phyloP scores from a whole-genome alignment of 2,888 invertebrate species.

The Homarus gammarus region DNA sequence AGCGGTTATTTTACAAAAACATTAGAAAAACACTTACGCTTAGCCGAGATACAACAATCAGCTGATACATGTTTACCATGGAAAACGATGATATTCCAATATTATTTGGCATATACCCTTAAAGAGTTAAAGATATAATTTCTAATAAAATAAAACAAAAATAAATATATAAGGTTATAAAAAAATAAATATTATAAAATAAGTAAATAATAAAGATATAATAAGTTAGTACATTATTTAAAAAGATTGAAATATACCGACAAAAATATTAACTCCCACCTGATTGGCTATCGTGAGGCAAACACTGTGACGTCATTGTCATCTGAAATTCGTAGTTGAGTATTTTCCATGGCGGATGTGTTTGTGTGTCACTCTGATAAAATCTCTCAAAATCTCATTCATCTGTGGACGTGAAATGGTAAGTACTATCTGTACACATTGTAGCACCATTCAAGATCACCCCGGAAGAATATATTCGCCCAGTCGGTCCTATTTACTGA shows the following conservation, averaged over 20 bases:
- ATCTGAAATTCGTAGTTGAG: constrained; percentile 63
- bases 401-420: constrained; percentile 63
- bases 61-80: constrained; percentile 61
- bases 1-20: not conserved
- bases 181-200: not conserved
- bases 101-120: not conserved
- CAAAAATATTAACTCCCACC: not conserved
- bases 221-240: not conserved
- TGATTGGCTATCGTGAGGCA: constrained; percentile 55
- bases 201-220: not conserved
- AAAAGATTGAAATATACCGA: not conserved
- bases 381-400: constrained; percentile 56
- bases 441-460: not conserved
- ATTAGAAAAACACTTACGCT: constrained; percentile 28
- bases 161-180: not conserved
- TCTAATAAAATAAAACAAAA: not conserved
- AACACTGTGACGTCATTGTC: constrained; percentile 71
- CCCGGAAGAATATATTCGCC: not conserved
- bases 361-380: constrained; percentile 44
- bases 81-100: constrained; percentile 45
- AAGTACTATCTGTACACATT: constrained; percentile 27
- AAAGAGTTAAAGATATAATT: not conserved
- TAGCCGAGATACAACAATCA: constrained; percentile 14
- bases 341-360: constrained; percentile 66
- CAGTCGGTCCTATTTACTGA: not conserved